Conservation (phyloP, 1,140 invertebrate species). For the Hydropsyche tenuis region DNA sequence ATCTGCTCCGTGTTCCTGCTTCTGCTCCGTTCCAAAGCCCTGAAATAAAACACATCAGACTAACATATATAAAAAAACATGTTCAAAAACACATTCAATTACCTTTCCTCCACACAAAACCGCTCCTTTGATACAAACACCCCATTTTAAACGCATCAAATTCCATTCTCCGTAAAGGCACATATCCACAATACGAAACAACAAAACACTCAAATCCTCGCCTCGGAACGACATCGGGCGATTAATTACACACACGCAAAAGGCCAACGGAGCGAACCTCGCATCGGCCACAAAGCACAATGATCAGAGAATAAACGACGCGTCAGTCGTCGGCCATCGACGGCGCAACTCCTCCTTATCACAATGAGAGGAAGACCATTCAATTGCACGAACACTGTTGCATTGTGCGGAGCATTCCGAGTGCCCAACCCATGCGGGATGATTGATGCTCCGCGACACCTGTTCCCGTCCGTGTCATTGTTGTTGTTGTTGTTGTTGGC, state of each 20-base stretch:
- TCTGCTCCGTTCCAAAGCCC: too few relatives aligned
- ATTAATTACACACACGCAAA: neutral
- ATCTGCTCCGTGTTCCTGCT: too few relatives aligned
- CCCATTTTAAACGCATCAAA: too few relatives aligned
- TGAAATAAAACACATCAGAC: too few relatives aligned
- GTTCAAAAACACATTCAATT: too few relatives aligned
- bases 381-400: slow-evolving; percentile 8
- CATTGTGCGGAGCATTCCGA: too few relatives aligned
- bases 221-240: neutral
- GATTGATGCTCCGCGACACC: slow-evolving; percentile 25
- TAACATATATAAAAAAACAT: too few relatives aligned
- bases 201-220: neutral
- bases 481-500: neutral
- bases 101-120: too few relatives aligned
- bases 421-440: too few relatives aligned
- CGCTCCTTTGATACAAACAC: too few relatives aligned
- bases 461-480: neutral
- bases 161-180: too few relatives aligned
- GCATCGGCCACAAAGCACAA: slow-evolving; percentile 7
- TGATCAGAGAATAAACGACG: slow-evolving; percentile 1
- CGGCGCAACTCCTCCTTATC: neutral
- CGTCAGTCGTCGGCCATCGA: slow-evolving; percentile 8
- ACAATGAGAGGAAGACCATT: slow-evolving; percentile 20
- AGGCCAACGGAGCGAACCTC: neutral
- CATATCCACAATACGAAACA: too few relatives aligned